Base-by-base conservation (phyloP, 2,113 vertebrate genomes). In the Chrysochloris asiatica region DNA sequence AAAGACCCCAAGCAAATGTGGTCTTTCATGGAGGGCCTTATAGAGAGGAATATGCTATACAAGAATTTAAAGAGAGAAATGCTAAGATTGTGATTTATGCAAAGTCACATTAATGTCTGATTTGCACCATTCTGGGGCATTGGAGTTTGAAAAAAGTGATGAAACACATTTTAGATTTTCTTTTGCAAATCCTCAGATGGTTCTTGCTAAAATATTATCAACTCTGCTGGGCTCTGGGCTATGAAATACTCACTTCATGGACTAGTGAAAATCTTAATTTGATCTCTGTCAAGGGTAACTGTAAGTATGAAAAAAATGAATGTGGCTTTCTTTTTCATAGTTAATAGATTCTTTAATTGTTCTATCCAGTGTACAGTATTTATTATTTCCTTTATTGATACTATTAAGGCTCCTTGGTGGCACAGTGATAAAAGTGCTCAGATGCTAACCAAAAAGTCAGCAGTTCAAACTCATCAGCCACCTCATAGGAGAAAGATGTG, bases 201-300 rank as follows among this genome's bases (percentile, higher is more conserved):
- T 63, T 83, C 76, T 86, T 80, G 45, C 83, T 83, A 12, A 50
- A 91, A 61, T 72, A 33, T 71, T 43, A 72, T 88, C 83, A 91
- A 0, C 9, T 75, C 65, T 84, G 16, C 59, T 89, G 36, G n/a
- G 30, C 17, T 86, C 4, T 67, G 22, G 36, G 50, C 33, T 67
- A 2, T 83, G 63, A 92, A 61, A 52, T 94, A 30, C 47, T 86
- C 65, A 36, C 41, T 78, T 94, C 78, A 48, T 38, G 43, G 82
- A 73, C 59, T 56, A 63, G 50, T 67, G 67, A 50, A 86, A 93
- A 75, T 75, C 12, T 81, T 81, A 45, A 81, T 88, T 90, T 71
- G 47, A 8, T 43, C 75, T 52, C 24, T 88, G 13, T 80, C 52
- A 38, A 50, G 28, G 72, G 24, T 48, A 89, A 72, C 52, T 47